Evolutionary conservation across 2,113 vertebrate genomes (phyloP), one percentile per base, ranked within the genome.

Genomic region (Lamprologus callipterus): DNA sequence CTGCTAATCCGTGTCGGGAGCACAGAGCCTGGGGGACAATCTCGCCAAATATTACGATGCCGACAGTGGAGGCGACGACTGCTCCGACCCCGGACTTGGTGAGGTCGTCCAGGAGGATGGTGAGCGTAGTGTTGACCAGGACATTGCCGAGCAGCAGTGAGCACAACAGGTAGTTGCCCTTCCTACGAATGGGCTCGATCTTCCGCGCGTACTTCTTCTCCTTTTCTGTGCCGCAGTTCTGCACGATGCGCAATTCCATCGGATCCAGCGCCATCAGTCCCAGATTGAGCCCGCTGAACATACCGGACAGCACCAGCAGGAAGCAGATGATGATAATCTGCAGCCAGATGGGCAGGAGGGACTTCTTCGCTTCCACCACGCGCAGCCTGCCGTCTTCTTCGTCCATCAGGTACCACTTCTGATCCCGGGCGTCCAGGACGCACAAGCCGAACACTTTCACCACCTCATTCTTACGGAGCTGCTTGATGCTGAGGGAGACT

Each of bases 1-100:
- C 98, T 0, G 98, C 99, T 95, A 99, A 45, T 1, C 99, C 99
- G 5, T 99, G 98, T 0, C 99, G 96, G 1, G 99, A 99, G 93
- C 99, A 99, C 23, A 99, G 93, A 1, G 99, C 97, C 88, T 99
- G 98, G 1, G 99, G 99, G 31, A 99, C 95, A 1, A 99, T 99
- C 96, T 99, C 99, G 0, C 99, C 99, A 0, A 99, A 98, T 47
- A 99, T 98, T n/a, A 99, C 99, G 37, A 99, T 99, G 55, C 98
- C 98, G 0, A 97, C 88, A 14, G 99, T 99, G 85, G 98, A 99
- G 1, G 97, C 97, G 0, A 97, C 93, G 31, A 99, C 97, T 0
- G 99, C 98, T 17, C 96, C 97, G 1, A 98, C 0, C 6, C 98
- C 98, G 0, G 98, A 99, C 2, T 97, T 97, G 2, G 97, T 98